Percentiles rank a stretch among this genome's conserved stretches.
Conservation (phyloP, 2,797 vertebrate species). For the Spinus pinus region DNA sequence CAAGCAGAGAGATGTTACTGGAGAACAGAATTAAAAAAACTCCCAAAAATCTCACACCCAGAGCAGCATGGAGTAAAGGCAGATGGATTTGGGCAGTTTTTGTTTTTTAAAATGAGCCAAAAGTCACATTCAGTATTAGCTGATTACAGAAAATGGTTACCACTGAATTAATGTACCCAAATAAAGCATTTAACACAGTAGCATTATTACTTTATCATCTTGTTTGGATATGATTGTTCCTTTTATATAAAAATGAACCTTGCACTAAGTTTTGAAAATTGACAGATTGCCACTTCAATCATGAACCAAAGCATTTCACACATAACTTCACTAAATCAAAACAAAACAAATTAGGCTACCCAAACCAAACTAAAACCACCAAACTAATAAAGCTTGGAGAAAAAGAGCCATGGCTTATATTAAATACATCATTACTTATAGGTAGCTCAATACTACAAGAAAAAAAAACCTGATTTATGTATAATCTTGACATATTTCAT, state of each 20-base stretch:
- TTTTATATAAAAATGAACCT: not conserved
- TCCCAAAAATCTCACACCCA: not conserved
- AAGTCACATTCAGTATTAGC: not conserved
- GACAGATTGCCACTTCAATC: not conserved
- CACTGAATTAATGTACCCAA: not conserved
- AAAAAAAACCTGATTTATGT: not conserved
- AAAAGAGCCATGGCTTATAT: not conserved
- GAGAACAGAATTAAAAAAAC: not conserved
- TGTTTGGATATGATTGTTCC: not conserved
- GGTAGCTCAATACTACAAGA: not conserved
- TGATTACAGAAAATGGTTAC: not conserved
- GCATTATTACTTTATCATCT: not conserved
- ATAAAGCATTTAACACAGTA: not conserved
- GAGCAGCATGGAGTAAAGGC: not conserved
- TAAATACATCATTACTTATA: not conserved
- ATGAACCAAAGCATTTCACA: not conserved
- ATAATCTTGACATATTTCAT: not conserved
- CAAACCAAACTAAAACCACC: not conserved
- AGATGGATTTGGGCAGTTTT: not conserved
- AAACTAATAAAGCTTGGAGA: not conserved
- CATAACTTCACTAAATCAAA: not conserved
- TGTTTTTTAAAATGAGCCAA: not conserved
- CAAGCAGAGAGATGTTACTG: fast-evolving
- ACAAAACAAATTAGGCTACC: not conserved
- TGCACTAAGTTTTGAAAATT: not conserved